phyloP scores from a whole-genome alignment of 1,140 invertebrate species.

The Oncopodura yosiiana region DNA sequence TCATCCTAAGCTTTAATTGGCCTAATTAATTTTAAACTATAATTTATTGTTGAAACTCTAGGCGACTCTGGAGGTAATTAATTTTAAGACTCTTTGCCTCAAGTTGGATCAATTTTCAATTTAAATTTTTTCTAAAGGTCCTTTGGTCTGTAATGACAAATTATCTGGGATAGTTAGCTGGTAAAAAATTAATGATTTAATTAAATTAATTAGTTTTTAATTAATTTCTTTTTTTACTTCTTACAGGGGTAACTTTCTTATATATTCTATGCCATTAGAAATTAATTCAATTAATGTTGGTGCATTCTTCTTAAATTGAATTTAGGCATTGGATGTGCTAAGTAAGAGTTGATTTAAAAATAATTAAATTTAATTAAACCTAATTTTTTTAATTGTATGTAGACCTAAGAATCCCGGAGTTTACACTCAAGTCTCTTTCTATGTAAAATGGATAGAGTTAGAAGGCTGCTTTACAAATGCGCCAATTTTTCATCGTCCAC shows the following conservation, averaged over 20 bases:
- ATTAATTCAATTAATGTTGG: too few species aligned
- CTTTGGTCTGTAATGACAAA: conserved; percentile 25
- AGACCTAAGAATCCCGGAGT: conserved; percentile 27
- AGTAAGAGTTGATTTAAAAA: too few species aligned
- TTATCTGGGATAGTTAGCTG: conserved; percentile 28
- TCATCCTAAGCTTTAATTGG: not conserved
- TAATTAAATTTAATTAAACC: not conserved
- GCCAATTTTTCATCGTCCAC: too few species aligned
- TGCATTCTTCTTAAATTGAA: too few species aligned
- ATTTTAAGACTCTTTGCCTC: not conserved
- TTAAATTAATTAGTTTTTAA: not conserved
- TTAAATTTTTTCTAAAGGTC: conserved; percentile 16
- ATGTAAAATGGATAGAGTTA: conserved; percentile 32
- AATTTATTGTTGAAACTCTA: not conserved
- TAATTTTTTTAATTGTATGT: not conserved
- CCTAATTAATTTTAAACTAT: not conserved
- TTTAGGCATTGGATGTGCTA: too few species aligned
- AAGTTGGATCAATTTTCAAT: not conserved
- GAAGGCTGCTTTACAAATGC: conserved; percentile 29
- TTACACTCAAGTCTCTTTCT: conserved; percentile 29
- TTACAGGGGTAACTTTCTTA: not conserved
- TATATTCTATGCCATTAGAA: not conserved
- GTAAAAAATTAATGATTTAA: conserved; percentile 12
- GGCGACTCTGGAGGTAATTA: conserved; percentile 17
- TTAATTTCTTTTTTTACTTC: not conserved